These are phyloP conservation scores for Cyphomyrus discorhynchus DNA, from an alignment of 2,113 vertebrate genomes.

Conservation along the genomic window DNA sequence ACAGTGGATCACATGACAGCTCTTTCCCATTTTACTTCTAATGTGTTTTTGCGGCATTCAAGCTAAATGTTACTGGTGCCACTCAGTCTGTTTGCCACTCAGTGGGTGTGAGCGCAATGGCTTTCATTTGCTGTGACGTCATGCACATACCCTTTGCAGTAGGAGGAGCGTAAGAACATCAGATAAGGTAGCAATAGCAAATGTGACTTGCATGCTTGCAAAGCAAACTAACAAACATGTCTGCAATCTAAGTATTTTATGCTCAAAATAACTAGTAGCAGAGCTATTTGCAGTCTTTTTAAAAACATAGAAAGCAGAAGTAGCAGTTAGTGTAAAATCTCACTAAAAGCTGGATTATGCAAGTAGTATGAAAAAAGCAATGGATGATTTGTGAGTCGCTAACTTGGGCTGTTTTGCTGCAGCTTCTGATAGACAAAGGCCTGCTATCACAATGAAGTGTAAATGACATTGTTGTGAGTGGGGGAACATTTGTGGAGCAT, in stretches of 20 bases:
- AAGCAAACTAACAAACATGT: not conserved
- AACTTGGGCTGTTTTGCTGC: not conserved
- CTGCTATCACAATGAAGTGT: not conserved
- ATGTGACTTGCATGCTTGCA: not conserved
- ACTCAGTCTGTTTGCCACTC: not conserved
- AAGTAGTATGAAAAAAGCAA: not conserved
- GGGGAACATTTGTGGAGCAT: not conserved
- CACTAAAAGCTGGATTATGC: not conserved
- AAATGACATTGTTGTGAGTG: not conserved
- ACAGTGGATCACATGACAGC: not conserved
- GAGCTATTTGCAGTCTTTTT: not conserved
- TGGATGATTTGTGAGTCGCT: not conserved
- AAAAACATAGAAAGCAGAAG: not conserved
- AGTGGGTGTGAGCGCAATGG: not conserved
- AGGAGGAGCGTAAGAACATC: not conserved
- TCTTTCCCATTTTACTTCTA: not conserved
- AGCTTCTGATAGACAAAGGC: not conserved
- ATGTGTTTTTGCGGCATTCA: not conserved
- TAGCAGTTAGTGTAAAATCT: not conserved
- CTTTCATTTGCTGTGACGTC: not conserved
- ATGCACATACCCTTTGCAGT: not conserved
- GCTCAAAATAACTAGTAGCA: not conserved
- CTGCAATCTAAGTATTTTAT: not conserved
- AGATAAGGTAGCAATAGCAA: not conserved
- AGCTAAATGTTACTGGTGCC: not conserved